Conservation (phyloP, 2,113 vertebrate genomes). For the Prolemur simus region DNA sequence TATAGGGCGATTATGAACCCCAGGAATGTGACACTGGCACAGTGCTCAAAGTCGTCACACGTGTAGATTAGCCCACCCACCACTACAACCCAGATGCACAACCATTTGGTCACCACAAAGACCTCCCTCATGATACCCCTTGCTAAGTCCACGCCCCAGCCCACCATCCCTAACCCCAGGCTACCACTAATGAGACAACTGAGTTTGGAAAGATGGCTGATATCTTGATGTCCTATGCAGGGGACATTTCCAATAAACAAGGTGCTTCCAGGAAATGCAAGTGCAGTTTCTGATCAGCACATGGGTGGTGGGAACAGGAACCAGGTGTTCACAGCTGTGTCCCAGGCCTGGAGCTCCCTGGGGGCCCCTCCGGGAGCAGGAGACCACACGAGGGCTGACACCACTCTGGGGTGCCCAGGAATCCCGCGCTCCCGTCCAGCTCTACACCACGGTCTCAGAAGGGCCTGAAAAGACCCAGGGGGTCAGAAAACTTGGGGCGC, state of each 20-base stretch:
- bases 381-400: accelerated
- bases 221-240: background rate
- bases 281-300: background rate
- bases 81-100: accelerated
- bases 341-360: background rate
- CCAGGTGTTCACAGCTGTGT: no score
- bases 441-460: background rate
- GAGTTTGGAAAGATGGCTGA: no score
- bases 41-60: accelerated
- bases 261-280: background rate
- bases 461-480: background rate
- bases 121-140: background rate
- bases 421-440: accelerated
- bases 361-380: background rate
- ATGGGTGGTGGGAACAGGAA: accelerated
- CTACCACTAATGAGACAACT: accelerated
- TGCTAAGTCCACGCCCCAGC: background rate
- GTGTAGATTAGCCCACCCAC: accelerated
- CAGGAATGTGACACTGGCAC: accelerated
- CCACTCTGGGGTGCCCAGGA: accelerated
- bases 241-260: background rate
- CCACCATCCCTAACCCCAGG: background rate
- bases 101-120: accelerated
- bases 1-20: no score
- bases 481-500: background rate